These are phyloP conservation scores for Drosophila affinis DNA, from an alignment of 2,888 invertebrate genomes.

Conservation along the genomic window DNA sequence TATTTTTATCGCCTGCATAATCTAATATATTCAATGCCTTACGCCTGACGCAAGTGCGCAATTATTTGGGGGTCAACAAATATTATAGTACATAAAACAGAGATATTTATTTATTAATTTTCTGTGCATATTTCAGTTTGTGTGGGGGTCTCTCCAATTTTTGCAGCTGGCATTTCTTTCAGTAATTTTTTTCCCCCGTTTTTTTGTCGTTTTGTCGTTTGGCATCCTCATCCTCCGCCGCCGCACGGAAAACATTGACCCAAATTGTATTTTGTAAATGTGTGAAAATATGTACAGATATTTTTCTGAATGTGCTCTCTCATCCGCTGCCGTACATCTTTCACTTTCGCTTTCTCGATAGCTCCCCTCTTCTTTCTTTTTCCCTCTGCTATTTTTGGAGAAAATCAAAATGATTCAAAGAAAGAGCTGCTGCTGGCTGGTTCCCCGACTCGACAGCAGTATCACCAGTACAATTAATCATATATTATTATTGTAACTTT, in stretches of 20 bases:
- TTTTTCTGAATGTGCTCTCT: slow-evolving; percentile 1
- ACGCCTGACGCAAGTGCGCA: slow-evolving; percentile 66
- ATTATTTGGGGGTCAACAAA: slow-evolving; percentile 57
- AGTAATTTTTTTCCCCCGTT: slow-evolving; percentile 46
- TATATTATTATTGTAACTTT: slow-evolving; percentile 44
- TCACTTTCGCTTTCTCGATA: slow-evolving; percentile 57
- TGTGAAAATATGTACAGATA: slow-evolving; percentile 25
- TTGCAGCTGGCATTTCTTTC: slow-evolving; percentile 56
- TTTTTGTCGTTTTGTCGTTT: slow-evolving; percentile 52
- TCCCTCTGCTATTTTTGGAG: slow-evolving; percentile 17
- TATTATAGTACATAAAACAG: slow-evolving; percentile 30
- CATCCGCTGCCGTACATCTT: slow-evolving; percentile 16
- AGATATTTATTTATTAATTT: slow-evolving; percentile 19
- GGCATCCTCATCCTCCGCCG: slow-evolving; percentile 36
- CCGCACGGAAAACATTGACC: slow-evolving; percentile 61
- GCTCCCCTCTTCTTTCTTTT: slow-evolving; percentile 25
- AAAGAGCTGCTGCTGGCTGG: slow-evolving; percentile 15
- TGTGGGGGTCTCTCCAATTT: slow-evolving; percentile 12
- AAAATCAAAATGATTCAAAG: slow-evolving; percentile 40
- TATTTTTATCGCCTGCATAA: slow-evolving; percentile 53
- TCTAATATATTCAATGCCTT: slow-evolving; percentile 33
- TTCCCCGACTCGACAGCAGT: slow-evolving; percentile 20
- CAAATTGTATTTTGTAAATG: slow-evolving; percentile 39
- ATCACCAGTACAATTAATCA: slow-evolving; percentile 66
- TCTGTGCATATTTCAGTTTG: slow-evolving; percentile 11